Conservation (phyloP, 2,113 vertebrate genomes). For the Lepus timidus region DNA sequence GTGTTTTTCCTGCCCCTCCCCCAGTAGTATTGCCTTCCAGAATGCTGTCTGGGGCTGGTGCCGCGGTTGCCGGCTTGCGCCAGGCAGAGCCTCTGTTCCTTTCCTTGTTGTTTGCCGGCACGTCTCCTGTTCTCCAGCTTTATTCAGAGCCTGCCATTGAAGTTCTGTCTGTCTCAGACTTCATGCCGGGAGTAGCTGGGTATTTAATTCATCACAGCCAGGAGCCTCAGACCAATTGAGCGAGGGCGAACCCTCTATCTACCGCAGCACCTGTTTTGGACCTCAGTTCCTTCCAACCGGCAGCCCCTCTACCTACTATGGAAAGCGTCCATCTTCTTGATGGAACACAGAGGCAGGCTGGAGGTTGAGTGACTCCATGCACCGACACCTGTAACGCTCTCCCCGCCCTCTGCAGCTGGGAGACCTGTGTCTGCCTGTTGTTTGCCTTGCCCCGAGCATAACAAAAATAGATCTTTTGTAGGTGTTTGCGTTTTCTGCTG, state of each 20-base stretch:
- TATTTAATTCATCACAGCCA: neutral
- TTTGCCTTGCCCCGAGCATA: slow-evolving; percentile 35
- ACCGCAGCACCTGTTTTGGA: neutral
- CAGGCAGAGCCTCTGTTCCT: neutral
- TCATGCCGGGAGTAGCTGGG: neutral
- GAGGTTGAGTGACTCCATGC: neutral
- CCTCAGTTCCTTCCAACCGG: neutral
- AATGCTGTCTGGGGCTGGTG: neutral
- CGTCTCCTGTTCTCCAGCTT: neutral
- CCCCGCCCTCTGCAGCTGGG: neutral
- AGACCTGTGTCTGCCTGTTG: neutral
- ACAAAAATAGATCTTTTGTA: slow-evolving; percentile 64
- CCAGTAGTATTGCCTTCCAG: neutral
- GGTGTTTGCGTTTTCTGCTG: slow-evolving; percentile 30
- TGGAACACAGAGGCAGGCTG: neutral
- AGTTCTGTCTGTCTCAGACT: neutral
- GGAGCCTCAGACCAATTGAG: neutral
- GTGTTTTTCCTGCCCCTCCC: no score
- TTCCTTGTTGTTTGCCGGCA: neutral
- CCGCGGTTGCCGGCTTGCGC: neutral
- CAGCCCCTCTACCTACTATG: neutral
- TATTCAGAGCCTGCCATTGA: neutral
- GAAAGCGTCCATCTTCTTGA: neutral
- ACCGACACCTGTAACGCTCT: no score
- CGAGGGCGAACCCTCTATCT: neutral